A percentile compares a stretch with the other conserved stretches of the same genome.
phyloP scores from a whole-genome alignment of 2,888 invertebrate species.

The Patella caerulea region DNA sequence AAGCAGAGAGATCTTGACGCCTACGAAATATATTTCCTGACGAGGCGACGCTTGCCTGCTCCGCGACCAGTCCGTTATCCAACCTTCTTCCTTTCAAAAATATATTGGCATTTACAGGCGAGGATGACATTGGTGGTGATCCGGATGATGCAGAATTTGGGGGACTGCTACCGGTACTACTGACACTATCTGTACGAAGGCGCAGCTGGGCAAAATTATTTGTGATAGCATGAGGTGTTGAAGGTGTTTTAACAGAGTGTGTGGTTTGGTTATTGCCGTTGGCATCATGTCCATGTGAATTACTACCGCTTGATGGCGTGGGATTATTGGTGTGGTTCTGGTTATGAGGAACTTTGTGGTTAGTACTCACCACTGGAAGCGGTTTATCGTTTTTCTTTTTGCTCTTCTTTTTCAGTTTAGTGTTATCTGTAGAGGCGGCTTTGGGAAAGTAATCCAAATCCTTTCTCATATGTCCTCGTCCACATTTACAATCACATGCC shows the following conservation, averaged over 20 bases:
- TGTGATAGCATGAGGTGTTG: not conserved
- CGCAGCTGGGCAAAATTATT: constrained; percentile 33
- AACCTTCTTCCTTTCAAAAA: constrained; percentile 27
- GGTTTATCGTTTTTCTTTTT: constrained; percentile 79
- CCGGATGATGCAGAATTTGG: constrained; percentile 63
- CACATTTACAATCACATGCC: constrained; percentile 94
- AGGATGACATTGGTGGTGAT: constrained; percentile 52
- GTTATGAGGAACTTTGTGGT: constrained; percentile 38
- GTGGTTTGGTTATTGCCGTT: constrained; percentile 15
- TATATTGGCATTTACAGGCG: constrained; percentile 41
- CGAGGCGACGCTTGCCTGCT: constrained; percentile 44
- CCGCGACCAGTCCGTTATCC: constrained; percentile 34
- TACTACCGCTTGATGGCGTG: constrained; percentile 61
- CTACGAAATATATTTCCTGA: constrained; percentile 84
- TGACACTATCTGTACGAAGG: constrained; percentile 69
- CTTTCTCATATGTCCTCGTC: constrained; percentile 92
- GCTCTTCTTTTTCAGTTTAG: constrained; percentile 76
- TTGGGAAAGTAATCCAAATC: constrained; percentile 93
- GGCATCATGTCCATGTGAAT: not conserved
- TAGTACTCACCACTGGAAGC: constrained; percentile 74
- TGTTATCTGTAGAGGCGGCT: constrained; percentile 59
- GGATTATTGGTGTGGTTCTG: constrained; percentile 37
- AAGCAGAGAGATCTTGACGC: constrained; percentile 91
- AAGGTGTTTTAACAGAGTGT: not conserved
- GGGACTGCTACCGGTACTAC: constrained; percentile 70